Evolutionary conservation across 2,888 invertebrate genomes (phyloP).

Genomic region (Philereme vetulata): DNA sequence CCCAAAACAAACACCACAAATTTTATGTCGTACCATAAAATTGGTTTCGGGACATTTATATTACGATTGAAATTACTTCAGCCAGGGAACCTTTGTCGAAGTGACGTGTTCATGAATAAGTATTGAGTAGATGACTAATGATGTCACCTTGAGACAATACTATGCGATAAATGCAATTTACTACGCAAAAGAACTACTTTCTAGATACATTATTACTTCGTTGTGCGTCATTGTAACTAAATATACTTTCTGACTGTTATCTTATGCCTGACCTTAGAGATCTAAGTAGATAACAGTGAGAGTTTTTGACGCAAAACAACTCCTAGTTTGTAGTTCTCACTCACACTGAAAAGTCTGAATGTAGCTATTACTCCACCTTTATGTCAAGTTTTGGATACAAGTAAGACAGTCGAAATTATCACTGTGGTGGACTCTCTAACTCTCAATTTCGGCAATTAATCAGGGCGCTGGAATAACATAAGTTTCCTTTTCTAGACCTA

Average conservation of each 20-base stretch:
- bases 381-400: no score
- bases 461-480: no score
- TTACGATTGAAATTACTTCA: neutral
- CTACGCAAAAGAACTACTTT: constrained; percentile 4
- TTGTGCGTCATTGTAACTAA: neutral
- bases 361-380: no score
- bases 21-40: constrained; percentile 1
- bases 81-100: constrained; percentile 5
- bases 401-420: no score
- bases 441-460: no score
- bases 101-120: constrained; percentile 1
- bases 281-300: no score
- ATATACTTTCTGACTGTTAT: neutral
- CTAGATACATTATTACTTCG: neutral
- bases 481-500: no score
- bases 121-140: constrained; percentile 9
- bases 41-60: neutral
- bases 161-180: constrained; percentile 7
- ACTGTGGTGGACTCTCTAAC: no score
- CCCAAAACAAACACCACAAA: neutral
- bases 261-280: no score
- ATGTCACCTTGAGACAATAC: constrained; percentile 10
- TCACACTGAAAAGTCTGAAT: no score
- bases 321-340: no score
- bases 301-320: no score